These are phyloP conservation scores for Epizoanthus illoricatus DNA, from an alignment of 92 coral and sea anemone genomes.

Conservation along the genomic window DNA sequence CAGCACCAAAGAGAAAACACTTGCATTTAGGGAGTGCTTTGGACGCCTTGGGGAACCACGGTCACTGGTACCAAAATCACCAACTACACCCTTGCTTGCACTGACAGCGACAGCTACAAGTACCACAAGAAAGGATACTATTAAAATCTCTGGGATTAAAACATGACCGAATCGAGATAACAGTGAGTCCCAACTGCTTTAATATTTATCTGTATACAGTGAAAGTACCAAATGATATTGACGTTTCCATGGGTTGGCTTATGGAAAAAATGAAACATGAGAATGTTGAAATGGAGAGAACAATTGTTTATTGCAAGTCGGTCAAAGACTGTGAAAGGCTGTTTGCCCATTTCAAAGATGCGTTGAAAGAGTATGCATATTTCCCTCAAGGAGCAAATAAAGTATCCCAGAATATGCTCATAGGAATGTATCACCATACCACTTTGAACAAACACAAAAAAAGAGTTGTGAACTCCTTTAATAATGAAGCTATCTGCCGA, in stretches of 20 bases:
- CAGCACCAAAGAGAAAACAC: slow-evolving; percentile 12
- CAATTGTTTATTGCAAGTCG: slow-evolving; percentile 48
- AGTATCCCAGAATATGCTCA: slow-evolving; percentile 24
- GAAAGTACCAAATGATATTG: slow-evolving; percentile 32
- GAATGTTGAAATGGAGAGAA: slow-evolving; percentile 28
- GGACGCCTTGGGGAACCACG: slow-evolving; percentile 42
- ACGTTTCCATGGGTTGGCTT: slow-evolving; percentile 31
- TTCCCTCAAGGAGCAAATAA: slow-evolving; percentile 6
- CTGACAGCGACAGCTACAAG: slow-evolving; percentile 72
- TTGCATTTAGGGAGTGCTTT: slow-evolving; percentile 48
- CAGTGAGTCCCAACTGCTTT: slow-evolving; percentile 49
- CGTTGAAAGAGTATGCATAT: slow-evolving; percentile 49
- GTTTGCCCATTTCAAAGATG: slow-evolving; percentile 53
- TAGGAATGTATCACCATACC: slow-evolving; percentile 60
- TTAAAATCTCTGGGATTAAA: slow-evolving; percentile 44
- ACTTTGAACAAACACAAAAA: slow-evolving; percentile 50
- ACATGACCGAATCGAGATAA: neutral
- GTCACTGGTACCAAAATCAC: slow-evolving; percentile 35
- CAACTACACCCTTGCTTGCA: slow-evolving; percentile 53
- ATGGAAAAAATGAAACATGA: slow-evolving; percentile 31
- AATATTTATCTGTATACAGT: slow-evolving; percentile 53
- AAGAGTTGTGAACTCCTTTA: slow-evolving; percentile 21
- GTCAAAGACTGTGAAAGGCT: slow-evolving; percentile 62
- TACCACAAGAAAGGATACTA: slow-evolving; percentile 10
- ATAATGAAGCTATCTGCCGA: slow-evolving; percentile 47